Evolutionary conservation across 2,113 vertebrate species (phyloP).

Genomic region (Toxotes jaculatrix): DNA sequence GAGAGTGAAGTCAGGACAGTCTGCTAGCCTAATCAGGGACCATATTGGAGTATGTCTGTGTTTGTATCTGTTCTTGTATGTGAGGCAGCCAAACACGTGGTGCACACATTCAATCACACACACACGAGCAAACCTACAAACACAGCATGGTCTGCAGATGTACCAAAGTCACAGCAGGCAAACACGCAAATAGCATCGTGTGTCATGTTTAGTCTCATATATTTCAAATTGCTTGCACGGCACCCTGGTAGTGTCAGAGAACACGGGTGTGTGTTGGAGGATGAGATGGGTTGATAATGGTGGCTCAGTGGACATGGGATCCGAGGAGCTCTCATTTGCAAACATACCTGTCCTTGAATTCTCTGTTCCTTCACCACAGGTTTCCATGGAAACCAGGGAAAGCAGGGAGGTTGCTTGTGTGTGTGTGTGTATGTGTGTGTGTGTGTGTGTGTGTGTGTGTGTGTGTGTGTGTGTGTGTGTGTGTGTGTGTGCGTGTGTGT

Average conservation of each 20-base stretch:
- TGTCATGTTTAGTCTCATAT: constrained; percentile 32
- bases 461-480: constrained; percentile 7
- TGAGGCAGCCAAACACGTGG: constrained; percentile 64
- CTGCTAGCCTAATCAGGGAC: constrained; percentile 60
- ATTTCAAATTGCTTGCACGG: neutral
- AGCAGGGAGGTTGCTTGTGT: constrained; percentile 57
- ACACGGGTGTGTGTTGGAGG: constrained; percentile 10
- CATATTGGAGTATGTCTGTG: constrained; percentile 74
- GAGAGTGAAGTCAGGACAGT: constrained; percentile 62
- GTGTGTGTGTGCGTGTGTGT: constrained; percentile 16
- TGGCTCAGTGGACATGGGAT: constrained; percentile 54
- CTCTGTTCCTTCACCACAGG: constrained; percentile 71
- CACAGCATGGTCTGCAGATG: constrained; percentile 75
- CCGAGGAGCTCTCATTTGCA: constrained; percentile 73
- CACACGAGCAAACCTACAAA: constrained; percentile 30
- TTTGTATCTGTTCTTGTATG: constrained; percentile 67
- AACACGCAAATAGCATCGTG: constrained; percentile 39
- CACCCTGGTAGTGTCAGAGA: neutral
- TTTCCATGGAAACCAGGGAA: constrained; percentile 81
- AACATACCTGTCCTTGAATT: constrained; percentile 84
- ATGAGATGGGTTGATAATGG: constrained; percentile 39
- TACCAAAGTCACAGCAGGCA: constrained; percentile 42
- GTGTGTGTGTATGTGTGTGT: constrained; percentile 14
- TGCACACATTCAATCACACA: constrained; percentile 1
- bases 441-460: constrained; percentile 24